These are phyloP conservation scores for Psettodes erumei DNA, from an alignment of 2,113 vertebrate genomes.

Conservation along the genomic window DNA sequence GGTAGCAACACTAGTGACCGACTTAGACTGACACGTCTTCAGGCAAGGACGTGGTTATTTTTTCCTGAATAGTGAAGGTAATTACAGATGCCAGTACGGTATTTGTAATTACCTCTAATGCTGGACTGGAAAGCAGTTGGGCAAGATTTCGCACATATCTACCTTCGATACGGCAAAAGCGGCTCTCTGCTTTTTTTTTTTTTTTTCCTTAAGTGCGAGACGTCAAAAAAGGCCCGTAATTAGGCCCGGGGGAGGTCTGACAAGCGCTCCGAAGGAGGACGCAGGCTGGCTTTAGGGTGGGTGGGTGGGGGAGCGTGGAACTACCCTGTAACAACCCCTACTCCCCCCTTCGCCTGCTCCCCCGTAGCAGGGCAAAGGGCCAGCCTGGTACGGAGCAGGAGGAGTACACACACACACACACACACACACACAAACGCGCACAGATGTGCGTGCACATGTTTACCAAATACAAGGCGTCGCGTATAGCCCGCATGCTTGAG, in stretches of 20 bases:
- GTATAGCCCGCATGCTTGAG: background rate
- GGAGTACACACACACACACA: constrained; percentile 25
- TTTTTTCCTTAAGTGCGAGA: background rate
- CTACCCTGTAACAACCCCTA: constrained; percentile 49
- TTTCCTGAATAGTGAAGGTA: background rate
- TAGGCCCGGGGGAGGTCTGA: constrained; percentile 18
- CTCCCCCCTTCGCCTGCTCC: constrained; percentile 31
- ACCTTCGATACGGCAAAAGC: background rate
- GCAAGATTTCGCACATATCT: background rate
- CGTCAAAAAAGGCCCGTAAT: constrained; percentile 14
- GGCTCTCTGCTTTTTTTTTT: no score
- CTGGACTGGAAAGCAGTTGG: background rate
- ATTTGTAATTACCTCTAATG: background rate
- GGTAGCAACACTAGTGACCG: background rate
- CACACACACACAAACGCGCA: no score
- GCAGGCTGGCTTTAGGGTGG: constrained; percentile 44
- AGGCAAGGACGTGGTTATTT: background rate
- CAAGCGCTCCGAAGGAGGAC: constrained; percentile 34
- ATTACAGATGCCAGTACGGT: background rate
- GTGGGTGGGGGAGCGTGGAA: constrained; percentile 41
- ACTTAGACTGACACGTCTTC: background rate
- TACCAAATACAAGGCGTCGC: constrained; percentile 15
- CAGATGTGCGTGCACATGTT: constrained; percentile 9
- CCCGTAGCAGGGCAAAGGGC: constrained; percentile 43
- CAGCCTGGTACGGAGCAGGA: constrained; percentile 60